Base-by-base conservation (phyloP, 2,888 invertebrate genomes). In the Plutella xylostella region DNA sequence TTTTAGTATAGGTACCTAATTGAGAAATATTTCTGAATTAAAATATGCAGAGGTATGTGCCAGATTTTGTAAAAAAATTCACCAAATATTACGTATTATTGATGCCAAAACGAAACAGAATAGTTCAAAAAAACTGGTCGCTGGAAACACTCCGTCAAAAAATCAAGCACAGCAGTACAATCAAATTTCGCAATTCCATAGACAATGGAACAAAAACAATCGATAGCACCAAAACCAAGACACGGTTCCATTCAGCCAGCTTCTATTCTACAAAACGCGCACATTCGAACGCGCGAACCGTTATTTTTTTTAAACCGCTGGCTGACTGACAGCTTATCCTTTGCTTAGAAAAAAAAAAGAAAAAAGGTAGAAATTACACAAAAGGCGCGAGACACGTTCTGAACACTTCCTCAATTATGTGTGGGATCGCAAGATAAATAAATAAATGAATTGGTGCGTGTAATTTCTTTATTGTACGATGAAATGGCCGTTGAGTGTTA, bases 351-450 rank as follows among this genome's bases (percentile, higher is more conserved):
- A 55, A 61, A n/a, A n/a, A n/a, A n/a, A n/a, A n/a, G n/a, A n/a
- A n/a, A n/a, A n/a, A n/a, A 64, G 49, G 53, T 50, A 54, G 48
- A 61, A 59, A 59, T 57, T 56, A 47, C 55, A 66, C 64, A 66
- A 63, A 45, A 61, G 50, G 50, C 53, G 52, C 46, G 54, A 44
- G 38, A 44, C 28, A 31, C 38, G 49, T 56, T 55, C 56, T 68
- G 71, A 75, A 72, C 61, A 69, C 72, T 77, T 79, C 78, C 77
- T 74, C 76, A 76, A 79, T 78, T 76, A 76, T 56, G 56, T 54
- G 52, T 41, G 35, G 45, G 56, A 55, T 58, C 58, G 61, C 55
- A 64, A 69, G 64, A 63, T 68, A 74, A 71, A 73, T 65, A 72
- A 61, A 65, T 57, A 60, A 50, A 47, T 38, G 51, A 53, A 55